Evolutionary conservation across 2,113 vertebrate species (phyloP).

Genomic region (Phasianus colchicus): DNA sequence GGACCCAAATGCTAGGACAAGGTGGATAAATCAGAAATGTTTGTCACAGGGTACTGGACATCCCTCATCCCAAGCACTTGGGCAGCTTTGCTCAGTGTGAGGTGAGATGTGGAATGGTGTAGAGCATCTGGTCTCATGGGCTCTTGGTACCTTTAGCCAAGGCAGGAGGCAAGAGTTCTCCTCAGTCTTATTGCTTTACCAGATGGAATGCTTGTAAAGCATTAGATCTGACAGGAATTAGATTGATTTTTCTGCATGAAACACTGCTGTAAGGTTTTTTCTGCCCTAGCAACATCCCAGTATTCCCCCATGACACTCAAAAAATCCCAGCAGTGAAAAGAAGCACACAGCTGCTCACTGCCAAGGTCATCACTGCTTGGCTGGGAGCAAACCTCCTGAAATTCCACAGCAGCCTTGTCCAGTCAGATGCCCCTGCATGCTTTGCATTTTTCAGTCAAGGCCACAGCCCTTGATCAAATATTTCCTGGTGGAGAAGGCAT

Average conservation of each 20-base stretch:
- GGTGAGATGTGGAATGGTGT: not conserved
- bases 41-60: not conserved
- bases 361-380: not conserved
- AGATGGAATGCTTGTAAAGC: not conserved
- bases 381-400: not conserved
- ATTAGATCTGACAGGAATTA: not conserved
- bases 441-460: constrained; percentile 23
- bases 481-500: not conserved
- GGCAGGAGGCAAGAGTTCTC: not conserved
- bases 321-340: not conserved
- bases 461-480: not conserved
- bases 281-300: fast-evolving
- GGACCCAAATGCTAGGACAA: not conserved
- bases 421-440: not conserved
- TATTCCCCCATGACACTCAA: fast-evolving
- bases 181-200: not conserved
- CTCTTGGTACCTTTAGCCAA: not conserved
- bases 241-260: not conserved
- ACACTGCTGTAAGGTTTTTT: not conserved
- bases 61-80: not conserved
- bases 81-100: not conserved
- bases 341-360: fast-evolving
- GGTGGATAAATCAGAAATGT: not conserved
- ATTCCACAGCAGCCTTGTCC: not conserved
- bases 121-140: not conserved